phyloP scores from a whole-genome alignment of 2,888 invertebrate genomes.

The Crioceris asparagi region DNA sequence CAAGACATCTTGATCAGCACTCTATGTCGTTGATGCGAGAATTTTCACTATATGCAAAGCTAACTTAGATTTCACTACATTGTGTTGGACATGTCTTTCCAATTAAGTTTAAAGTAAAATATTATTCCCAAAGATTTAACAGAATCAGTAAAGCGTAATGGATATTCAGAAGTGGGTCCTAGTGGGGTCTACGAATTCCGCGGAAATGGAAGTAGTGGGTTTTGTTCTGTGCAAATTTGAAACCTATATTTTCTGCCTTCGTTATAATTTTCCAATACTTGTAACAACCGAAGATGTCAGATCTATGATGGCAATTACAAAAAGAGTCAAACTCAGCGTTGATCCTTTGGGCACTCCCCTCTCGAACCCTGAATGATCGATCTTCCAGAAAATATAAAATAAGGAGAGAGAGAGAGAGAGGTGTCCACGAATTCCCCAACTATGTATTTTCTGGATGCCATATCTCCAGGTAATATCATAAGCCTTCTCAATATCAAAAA shows the following conservation, averaged over 20 bases:
- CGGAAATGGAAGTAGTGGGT: too few species aligned
- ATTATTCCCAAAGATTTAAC: too few species aligned
- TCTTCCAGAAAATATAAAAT: conserved; percentile 4
- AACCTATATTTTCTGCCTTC: conserved; percentile 1
- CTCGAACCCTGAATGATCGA: conserved; percentile 1
- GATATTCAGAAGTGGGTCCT: too few species aligned
- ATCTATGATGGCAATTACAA: conserved; percentile 12
- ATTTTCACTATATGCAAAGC: conserved; percentile 3
- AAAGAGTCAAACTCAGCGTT: conserved; percentile 11
- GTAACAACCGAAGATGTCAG: conserved; percentile 2
- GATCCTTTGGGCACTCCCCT: conserved; percentile 16
- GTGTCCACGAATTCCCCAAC: conserved; percentile 13
- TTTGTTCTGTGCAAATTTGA: conserved; percentile 1
- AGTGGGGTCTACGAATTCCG: too few species aligned
- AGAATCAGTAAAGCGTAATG: too few species aligned
- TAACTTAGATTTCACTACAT: conserved; percentile 2
- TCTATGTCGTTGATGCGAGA: conserved; percentile 3
- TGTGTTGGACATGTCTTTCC: too few species aligned
- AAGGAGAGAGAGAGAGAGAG: conserved; percentile 7
- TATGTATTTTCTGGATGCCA: conserved; percentile 9
- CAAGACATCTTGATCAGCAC: conserved; percentile 4
- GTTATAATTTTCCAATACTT: conserved; percentile 1
- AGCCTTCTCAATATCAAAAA: conserved; percentile 7
- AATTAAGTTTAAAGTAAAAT: too few species aligned
- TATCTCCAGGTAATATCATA: conserved; percentile 13